Conservation (phyloP, 2,113 vertebrate genomes). For the Microcebus murinus region DNA sequence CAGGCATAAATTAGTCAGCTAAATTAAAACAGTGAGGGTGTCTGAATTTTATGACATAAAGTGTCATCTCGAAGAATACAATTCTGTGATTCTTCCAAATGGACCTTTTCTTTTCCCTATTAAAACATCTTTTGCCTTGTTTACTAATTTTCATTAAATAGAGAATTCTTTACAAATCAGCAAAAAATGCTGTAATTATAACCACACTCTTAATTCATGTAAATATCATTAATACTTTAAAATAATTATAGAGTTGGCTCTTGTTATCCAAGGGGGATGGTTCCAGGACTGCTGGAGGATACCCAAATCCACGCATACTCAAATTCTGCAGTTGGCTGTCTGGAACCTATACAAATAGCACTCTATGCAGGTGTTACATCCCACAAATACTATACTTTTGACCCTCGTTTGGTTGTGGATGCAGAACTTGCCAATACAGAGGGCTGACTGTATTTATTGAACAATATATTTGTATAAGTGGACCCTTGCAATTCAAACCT, state of each 20-base stretch:
- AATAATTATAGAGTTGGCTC: not conserved
- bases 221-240: not conserved
- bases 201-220: not conserved
- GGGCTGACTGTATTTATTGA: no score
- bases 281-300: not conserved
- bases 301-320: not conserved
- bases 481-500: no score
- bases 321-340: not conserved
- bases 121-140: conserved; percentile 15
- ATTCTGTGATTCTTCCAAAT: not conserved
- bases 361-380: not conserved
- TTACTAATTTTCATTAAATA: conserved; percentile 15
- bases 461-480: no score
- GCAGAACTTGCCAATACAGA: no score
- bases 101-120: not conserved
- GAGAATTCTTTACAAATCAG: conserved; percentile 35
- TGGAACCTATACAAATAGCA: not conserved
- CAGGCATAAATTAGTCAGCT: not conserved
- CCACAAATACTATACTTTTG: not conserved
- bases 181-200: not conserved
- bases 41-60: not conserved
- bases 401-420: not conserved
- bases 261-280: not conserved
- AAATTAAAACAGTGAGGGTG: not conserved
- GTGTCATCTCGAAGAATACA: not conserved